These are phyloP conservation scores for Vireo griseus DNA, from an alignment of 2,797 vertebrate genomes.

Conservation along the genomic window DNA sequence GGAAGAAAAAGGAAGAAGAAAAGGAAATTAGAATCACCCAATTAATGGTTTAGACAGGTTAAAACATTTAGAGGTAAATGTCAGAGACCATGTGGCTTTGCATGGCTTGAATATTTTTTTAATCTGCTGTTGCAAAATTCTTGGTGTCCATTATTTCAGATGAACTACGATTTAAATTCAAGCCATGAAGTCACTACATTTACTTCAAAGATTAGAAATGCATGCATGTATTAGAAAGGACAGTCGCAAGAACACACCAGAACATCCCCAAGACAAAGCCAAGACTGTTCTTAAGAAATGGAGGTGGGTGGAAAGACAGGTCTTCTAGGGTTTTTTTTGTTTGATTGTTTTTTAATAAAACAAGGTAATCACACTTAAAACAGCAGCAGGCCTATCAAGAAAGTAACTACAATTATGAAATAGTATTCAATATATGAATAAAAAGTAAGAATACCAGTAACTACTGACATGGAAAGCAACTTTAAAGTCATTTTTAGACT, in stretches of 20 bases:
- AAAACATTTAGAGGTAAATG: constrained; percentile 65
- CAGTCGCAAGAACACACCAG: neutral
- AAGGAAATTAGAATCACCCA: constrained; percentile 77
- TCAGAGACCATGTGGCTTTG: constrained; percentile 47
- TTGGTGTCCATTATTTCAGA: neutral
- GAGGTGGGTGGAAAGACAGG: neutral
- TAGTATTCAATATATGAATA: no score
- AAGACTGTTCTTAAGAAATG: neutral
- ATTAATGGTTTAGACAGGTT: constrained; percentile 73
- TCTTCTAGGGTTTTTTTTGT: neutral
- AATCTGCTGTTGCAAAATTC: neutral
- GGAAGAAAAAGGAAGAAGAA: constrained; percentile 82
- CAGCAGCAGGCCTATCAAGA: neutral
- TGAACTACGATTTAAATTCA: neutral
- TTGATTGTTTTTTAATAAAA: neutral
- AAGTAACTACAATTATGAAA: neutral
- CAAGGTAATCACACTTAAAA: neutral
- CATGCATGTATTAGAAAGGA: constrained; percentile 57
- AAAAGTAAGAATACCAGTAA: neutral
- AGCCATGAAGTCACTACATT: constrained; percentile 59
- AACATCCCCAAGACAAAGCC: constrained; percentile 2
- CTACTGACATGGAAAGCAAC: neutral
- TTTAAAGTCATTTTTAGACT: neutral
- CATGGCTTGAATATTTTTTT: constrained; percentile 3
- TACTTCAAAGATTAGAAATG: constrained; percentile 53